Percentiles rank a stretch among this genome's conserved stretches.
Evolutionary conservation across 2,113 vertebrate genomes (phyloP).

Genomic region (Panurus biarmicus): DNA sequence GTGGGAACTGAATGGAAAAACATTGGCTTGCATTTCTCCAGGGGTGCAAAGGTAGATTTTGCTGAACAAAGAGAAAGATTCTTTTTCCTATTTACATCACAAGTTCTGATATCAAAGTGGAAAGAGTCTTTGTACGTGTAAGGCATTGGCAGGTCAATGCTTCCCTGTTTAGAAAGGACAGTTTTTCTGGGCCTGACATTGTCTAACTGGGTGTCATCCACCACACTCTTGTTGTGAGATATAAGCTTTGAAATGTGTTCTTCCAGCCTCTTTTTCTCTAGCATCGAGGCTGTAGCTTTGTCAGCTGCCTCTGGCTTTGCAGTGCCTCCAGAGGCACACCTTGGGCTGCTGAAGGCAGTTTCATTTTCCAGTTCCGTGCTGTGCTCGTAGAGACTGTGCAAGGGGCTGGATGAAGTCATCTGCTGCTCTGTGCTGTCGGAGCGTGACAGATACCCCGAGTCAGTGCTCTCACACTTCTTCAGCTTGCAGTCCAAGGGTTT

Average conservation of each 20-base stretch:
- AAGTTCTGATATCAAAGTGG: constrained; percentile 87
- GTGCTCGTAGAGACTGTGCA: constrained; percentile 67
- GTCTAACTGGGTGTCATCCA: constrained; percentile 87
- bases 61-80: constrained; percentile 44
- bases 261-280: constrained; percentile 82
- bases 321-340: neutral
- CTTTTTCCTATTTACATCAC: constrained; percentile 67
- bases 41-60: constrained; percentile 59
- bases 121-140: constrained; percentile 96
- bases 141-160: constrained; percentile 92
- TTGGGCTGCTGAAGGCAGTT: constrained; percentile 33
- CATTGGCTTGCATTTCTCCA: constrained; percentile 64
- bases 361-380: constrained; percentile 73
- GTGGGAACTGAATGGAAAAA: constrained; percentile 86
- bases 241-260: constrained; percentile 90
- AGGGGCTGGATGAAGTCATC: constrained; percentile 63
- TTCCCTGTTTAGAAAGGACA: constrained; percentile 88
- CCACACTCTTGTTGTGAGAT: constrained; percentile 87
- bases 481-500: constrained; percentile 74
- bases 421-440: constrained; percentile 87
- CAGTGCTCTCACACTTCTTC: constrained; percentile 90
- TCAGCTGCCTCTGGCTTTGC: neutral
- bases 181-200: constrained; percentile 90
- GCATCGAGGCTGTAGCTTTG: constrained; percentile 19
- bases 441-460: constrained; percentile 88